These are phyloP conservation scores for Ornithorhynchus anatinus DNA, from an alignment of 2,113 vertebrate species.

Conservation along the genomic window DNA sequence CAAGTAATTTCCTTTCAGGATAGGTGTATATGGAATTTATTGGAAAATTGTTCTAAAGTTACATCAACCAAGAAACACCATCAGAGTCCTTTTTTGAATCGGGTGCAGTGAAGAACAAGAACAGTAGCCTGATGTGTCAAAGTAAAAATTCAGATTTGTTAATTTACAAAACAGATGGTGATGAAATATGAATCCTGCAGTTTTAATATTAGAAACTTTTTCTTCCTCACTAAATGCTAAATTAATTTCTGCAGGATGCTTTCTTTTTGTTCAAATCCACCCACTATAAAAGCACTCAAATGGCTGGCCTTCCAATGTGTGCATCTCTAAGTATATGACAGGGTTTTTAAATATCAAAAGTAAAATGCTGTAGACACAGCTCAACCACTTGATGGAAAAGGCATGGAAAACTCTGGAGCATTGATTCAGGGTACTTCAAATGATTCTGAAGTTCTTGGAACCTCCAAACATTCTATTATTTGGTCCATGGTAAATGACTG, in stretches of 20 bases:
- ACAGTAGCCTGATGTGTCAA: too few relatives aligned
- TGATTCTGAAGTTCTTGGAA: not conserved
- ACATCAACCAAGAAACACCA: too few relatives aligned
- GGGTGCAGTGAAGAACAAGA: too few relatives aligned
- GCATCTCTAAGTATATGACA: not conserved
- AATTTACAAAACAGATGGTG: too few relatives aligned
- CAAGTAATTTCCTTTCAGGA: too few relatives aligned
- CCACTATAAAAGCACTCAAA: conserved; percentile 2
- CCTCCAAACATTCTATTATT: too few relatives aligned
- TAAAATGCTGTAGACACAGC: not conserved
- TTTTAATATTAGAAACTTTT: not conserved
- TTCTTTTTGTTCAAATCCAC: not conserved
- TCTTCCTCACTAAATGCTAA: not conserved
- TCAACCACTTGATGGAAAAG: not conserved
- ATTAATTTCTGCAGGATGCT: not conserved
- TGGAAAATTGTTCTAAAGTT: too few relatives aligned
- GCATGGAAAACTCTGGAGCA: not conserved
- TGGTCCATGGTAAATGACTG: too few relatives aligned
- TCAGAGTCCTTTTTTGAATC: too few relatives aligned
- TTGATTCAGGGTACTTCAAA: not conserved
- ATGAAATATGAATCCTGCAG: not conserved
- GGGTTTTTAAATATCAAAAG: not conserved
- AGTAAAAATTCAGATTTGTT: too few relatives aligned
- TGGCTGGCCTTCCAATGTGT: not conserved
- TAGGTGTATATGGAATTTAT: too few relatives aligned